phyloP scores from a whole-genome alignment of 2,888 invertebrate species.

The Sisyra nigra region DNA sequence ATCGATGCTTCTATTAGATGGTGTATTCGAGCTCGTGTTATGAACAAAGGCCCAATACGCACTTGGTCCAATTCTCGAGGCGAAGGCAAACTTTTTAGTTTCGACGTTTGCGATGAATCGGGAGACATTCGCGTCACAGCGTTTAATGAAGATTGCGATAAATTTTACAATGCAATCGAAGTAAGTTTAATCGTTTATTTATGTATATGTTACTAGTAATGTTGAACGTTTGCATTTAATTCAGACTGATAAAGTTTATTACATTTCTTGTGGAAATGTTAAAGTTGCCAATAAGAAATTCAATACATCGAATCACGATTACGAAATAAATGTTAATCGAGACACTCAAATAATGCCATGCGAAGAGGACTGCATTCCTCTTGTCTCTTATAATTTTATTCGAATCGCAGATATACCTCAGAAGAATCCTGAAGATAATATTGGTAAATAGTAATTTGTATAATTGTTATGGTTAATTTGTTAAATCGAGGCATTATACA shows the following conservation, averaged over 20 bases:
- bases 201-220: neutral
- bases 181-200: constrained; percentile 26
- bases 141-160: constrained; percentile 76
- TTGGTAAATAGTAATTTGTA: constrained; percentile 56
- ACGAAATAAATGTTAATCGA: constrained; percentile 77
- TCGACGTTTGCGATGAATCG: constrained; percentile 85
- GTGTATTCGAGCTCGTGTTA: constrained; percentile 83
- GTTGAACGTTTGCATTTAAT: constrained; percentile 12
- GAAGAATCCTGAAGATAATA: constrained; percentile 44
- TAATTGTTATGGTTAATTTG: too few relatives aligned
- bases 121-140: constrained; percentile 89
- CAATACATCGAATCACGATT: constrained; percentile 73
- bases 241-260: constrained; percentile 71
- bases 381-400: constrained; percentile 28
- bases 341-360: constrained; percentile 47
- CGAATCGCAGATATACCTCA: constrained; percentile 38
- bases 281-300: constrained; percentile 91
- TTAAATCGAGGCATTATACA: too few relatives aligned
- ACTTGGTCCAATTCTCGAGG: constrained; percentile 86
- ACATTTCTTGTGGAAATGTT: constrained; percentile 65
- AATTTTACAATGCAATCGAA: constrained; percentile 77
- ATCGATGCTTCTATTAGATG: constrained; percentile 38
- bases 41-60: constrained; percentile 61
- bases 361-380: constrained; percentile 46
- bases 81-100: constrained; percentile 84